Evolutionary conservation across 2,113 vertebrate genomes (phyloP), one percentile per base, ranked within the genome.

Genomic region (Hypomesus transpacificus): DNA sequence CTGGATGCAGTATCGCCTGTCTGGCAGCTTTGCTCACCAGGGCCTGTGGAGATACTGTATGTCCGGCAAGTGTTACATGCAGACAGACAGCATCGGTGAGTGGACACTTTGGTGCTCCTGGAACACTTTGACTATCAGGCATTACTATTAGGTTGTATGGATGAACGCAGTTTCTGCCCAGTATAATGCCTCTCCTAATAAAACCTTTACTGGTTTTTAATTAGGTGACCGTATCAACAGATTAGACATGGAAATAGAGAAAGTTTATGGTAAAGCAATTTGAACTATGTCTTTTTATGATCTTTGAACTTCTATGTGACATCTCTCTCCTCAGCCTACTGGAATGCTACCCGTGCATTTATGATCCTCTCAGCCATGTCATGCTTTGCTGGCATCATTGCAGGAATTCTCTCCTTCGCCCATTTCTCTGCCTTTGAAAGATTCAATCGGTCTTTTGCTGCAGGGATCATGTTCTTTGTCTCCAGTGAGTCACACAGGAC

Each of bases 1-100:
- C 89, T 95, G 94, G 94, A 94, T 95, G 94, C 94, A 95, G 81
- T 94, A 94, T 80, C 92, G 91, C 22, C 80, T 95, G 34, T 93
- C 93, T 0, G 94, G 94, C 22, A 85, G 89, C 80, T 92, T 93
- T 0, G 93, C 94, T 34, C 93, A 94, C 85, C 94, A 95, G 87
- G 94, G 94, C 18, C 89, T 95, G 54, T 95, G 94, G 94, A 89
- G 93, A 8, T 95, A 94, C 68, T 95, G 94, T 83, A 87, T 94
- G 84, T 86, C 90, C 28, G 88, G 82, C 65, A 95, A 94, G 86
- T 95, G 94, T 80, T 94, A 92, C 89, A 90, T 93, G 89, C 94
- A 94, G 85, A 93, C 89, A 0, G 94, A 94, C 74, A 94, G 91
- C 82, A 91, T 94, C 5, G 94, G 94, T 95, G 83, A 92, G 24